phyloP scores from a whole-genome alignment of 1,140 invertebrate genomes.

The Dreissena rostriformis region DNA sequence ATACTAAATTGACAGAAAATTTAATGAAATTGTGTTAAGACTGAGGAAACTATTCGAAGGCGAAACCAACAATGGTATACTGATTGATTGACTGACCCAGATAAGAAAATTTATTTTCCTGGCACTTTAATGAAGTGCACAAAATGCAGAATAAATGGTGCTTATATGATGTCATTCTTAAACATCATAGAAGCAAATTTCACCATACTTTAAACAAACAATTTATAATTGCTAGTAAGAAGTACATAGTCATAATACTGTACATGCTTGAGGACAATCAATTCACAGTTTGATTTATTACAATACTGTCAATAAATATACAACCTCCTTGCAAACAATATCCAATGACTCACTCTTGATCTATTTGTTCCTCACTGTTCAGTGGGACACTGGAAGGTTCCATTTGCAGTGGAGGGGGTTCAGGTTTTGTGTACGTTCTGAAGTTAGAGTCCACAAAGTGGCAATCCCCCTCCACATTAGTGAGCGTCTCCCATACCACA shows the following conservation, averaged over 20 bases:
- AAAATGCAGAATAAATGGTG: too few relatives aligned
- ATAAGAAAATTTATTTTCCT: too few relatives aligned
- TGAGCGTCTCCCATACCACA: constrained; percentile 86
- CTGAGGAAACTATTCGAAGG: too few relatives aligned
- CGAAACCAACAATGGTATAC: too few relatives aligned
- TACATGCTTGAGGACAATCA: background rate
- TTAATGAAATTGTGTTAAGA: too few relatives aligned
- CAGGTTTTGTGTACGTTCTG: constrained; percentile 77
- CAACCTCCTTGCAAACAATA: background rate
- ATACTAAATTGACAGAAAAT: too few relatives aligned
- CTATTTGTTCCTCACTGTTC: constrained; percentile 82
- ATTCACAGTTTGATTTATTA: background rate
- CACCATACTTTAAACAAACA: background rate
- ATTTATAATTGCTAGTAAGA: background rate
- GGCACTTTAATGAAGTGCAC: too few relatives aligned
- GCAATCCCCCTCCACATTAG: constrained; percentile 85
- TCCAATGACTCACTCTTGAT: constrained; percentile 82
- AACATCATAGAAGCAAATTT: too few relatives aligned
- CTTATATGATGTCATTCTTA: too few relatives aligned
- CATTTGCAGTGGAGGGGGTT: constrained; percentile 73
- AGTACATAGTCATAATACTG: background rate
- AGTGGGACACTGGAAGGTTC: constrained; percentile 62
- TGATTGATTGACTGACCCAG: too few relatives aligned
- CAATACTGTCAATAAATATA: background rate
- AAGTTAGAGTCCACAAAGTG: constrained; percentile 84